Base-by-base conservation (phyloP, 2,113 vertebrate species). In the Rhynchopsitta pachyrhyncha region DNA sequence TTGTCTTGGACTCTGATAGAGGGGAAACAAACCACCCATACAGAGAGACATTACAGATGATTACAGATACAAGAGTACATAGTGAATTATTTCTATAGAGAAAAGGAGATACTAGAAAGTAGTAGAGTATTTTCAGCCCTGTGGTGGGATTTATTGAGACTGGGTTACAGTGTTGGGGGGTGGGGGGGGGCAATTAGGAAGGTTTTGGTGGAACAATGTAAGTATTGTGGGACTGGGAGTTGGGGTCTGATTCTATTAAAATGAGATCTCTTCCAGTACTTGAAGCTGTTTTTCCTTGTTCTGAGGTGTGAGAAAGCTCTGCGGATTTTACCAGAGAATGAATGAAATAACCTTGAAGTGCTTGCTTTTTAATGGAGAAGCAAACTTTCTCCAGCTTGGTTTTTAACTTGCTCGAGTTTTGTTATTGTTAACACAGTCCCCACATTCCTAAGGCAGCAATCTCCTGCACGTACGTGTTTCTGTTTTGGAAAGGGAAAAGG, bases 1-100 rank as follows among this genome's bases (percentile, higher is more conserved):
- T 92, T 95, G 80, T 89, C 90, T 79, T 94, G 86, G 68, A 69
- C 53, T 46, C 37, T 27, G 82, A 52, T 84, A 39, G 41, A 19
- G 44, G 18, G 7, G 3, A 8, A 12, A 20, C 29, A 39, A 33
- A 71, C 57, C 66, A 70, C 68, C n/a, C 41, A 18, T 55, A 68
- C 4, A 17, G 80, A 88, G 63, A 94, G 88, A 93, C 86, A 90
- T 94, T 94, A 95, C 91, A 64, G 88, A 82, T 76, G 86, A 91
- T 76, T 88, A 12, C 47, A 13, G 23, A 49, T 24, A 49, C 46
- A 23, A 49, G 23, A 79, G 92, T 88, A 53, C 17, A 13, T 62
- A 19, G 35, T 94, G 92, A 95, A 96, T 96, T 87, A 95, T 92
- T 96, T 82, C 92, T 96, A 37, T 16, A 44, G 73, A 37, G 52